Conservation (phyloP, 2,888 invertebrate genomes). For the Endotricha flammealis region DNA sequence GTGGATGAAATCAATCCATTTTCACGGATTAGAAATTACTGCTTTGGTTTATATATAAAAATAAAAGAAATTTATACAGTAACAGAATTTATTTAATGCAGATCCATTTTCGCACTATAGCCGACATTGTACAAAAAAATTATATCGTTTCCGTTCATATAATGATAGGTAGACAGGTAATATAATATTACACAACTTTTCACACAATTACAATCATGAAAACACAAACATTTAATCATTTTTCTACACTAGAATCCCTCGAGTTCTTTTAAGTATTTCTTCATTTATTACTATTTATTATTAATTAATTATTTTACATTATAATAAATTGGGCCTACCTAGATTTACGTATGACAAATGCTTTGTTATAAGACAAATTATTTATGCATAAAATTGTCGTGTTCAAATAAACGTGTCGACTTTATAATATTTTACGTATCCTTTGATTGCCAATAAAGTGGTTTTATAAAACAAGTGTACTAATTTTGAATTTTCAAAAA, state of each 20-base stretch:
- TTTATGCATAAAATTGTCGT: conserved; percentile 68
- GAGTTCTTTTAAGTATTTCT: conserved; percentile 67
- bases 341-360: conserved; percentile 74
- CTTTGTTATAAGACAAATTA: conserved; percentile 58
- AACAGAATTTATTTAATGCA: conserved; percentile 79
- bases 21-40: too few species aligned
- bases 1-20: too few species aligned
- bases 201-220: conserved; percentile 73
- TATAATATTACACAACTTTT: conserved; percentile 68
- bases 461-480: conserved; percentile 53
- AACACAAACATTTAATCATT: conserved; percentile 72
- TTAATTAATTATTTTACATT: conserved; percentile 70
- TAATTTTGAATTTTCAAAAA: conserved; percentile 40
- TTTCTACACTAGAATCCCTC: conserved; percentile 65
- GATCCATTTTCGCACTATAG: conserved; percentile 71
- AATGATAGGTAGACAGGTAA: conserved; percentile 58
- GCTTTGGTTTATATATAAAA: too few species aligned
- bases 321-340: conserved; percentile 76
- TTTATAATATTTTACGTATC: conserved; percentile 43
- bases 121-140: conserved; percentile 77
- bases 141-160: conserved; percentile 57
- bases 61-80: conserved; percentile 57
- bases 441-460: conserved; percentile 36
- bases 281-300: conserved; percentile 58
- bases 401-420: conserved; percentile 62